phyloP scores from a whole-genome alignment of 2,113 vertebrate species.

The Rhinoptilus africanus region DNA sequence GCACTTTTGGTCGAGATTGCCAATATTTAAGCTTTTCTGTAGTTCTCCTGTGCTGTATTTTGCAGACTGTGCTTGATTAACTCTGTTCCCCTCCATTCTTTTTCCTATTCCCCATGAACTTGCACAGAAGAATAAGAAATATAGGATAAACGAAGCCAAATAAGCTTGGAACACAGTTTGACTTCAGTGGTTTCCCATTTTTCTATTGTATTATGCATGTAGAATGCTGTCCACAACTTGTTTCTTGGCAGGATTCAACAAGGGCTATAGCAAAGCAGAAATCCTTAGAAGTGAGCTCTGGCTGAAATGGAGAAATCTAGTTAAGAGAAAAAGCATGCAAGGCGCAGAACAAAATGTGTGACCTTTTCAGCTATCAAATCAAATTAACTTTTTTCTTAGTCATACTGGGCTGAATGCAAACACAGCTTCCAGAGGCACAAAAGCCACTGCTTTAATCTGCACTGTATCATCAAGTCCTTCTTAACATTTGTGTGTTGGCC shows the following conservation, averaged over 20 bases:
- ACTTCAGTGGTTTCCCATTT: slow-evolving; percentile 2
- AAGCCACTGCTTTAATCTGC: slow-evolving; percentile 38
- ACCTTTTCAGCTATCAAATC: slow-evolving; percentile 64
- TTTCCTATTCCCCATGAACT: background rate
- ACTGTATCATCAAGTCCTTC: background rate
- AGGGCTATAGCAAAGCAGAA: background rate
- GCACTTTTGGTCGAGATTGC: background rate
- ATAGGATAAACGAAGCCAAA: background rate
- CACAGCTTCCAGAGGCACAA: slow-evolving; percentile 34
- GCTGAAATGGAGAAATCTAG: slow-evolving; percentile 15
- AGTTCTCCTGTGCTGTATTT: background rate
- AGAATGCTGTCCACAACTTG: background rate
- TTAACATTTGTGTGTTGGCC: slow-evolving; percentile 1
- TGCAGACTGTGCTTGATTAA: background rate
- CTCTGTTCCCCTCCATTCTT: background rate
- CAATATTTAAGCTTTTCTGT: background rate
- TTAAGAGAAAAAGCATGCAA: slow-evolving; percentile 11
- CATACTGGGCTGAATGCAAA: slow-evolving; percentile 39
- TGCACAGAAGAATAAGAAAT: background rate
- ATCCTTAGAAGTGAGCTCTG: background rate
- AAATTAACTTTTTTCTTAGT: slow-evolving; percentile 49
- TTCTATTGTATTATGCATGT: background rate
- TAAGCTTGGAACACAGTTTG: background rate
- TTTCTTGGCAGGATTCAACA: background rate
- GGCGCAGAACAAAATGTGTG: slow-evolving; percentile 9